Conservation (phyloP, 2,888 invertebrate species). For the Nephrotoma appendiculata region DNA sequence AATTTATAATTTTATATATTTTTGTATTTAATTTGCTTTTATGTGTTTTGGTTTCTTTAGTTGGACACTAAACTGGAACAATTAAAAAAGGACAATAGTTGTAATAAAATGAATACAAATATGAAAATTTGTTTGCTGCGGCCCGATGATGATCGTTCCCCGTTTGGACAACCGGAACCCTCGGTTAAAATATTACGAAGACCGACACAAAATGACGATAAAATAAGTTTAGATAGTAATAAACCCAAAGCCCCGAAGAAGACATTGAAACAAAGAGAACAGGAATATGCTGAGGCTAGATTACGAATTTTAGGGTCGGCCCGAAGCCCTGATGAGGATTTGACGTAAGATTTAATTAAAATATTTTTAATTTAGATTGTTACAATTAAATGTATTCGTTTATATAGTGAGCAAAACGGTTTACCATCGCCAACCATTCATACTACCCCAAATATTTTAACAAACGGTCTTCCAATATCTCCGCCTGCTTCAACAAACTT, state of each 20-base stretch:
- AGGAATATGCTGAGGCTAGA: constrained; percentile 86
- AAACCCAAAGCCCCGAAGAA: constrained; percentile 64
- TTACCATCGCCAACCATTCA: background rate
- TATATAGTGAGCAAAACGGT: background rate
- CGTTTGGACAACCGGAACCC: constrained; percentile 64
- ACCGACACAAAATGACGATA: constrained; percentile 42
- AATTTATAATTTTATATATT: background rate
- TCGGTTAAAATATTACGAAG: constrained; percentile 73
- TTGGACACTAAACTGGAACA: constrained; percentile 22
- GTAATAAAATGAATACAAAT: constrained; percentile 3
- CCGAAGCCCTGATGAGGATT: constrained; percentile 60
- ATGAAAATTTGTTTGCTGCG: background rate
- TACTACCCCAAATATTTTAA: background rate
- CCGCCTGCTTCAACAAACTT: constrained; percentile 13
- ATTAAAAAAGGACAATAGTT: constrained; percentile 17
- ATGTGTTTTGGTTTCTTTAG: constrained; percentile 8
- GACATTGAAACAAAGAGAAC: constrained; percentile 76
- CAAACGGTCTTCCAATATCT: background rate
- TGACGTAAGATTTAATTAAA: constrained; percentile 28
- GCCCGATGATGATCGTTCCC: constrained; percentile 62
- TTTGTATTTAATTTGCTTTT: background rate
- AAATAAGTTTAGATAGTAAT: constrained; percentile 44
- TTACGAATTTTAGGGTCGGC: constrained; percentile 81
- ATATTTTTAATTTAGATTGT: background rate
- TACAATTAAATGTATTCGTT: background rate